Evolutionary conservation across 2,888 invertebrate species (phyloP).

Genomic region (Carcina quercana): DNA sequence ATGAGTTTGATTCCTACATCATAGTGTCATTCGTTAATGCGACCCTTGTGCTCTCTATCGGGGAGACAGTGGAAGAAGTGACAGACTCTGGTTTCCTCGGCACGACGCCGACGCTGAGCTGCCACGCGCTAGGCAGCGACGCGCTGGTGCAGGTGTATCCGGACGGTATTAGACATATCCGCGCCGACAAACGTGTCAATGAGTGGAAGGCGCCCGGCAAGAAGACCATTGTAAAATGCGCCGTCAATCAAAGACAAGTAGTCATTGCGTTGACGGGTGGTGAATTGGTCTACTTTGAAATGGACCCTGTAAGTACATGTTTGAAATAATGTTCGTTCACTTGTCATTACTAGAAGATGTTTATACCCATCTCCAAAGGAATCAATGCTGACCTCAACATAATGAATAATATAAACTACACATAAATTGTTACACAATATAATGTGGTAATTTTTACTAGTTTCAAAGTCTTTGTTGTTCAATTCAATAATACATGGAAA

Average conservation of each 20-base stretch:
- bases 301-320: slow-evolving; percentile 91
- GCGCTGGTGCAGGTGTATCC: slow-evolving; percentile 99
- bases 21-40: slow-evolving; percentile 99
- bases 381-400: too few relatives aligned
- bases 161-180: slow-evolving; percentile 98
- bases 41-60: slow-evolving; percentile 98
- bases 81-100: slow-evolving; percentile 99
- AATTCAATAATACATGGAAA: too few relatives aligned
- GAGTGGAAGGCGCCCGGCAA: slow-evolving; percentile 99
- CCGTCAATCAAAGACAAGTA: slow-evolving; percentile 98
- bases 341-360: too few relatives aligned
- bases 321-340: too few relatives aligned
- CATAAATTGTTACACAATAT: too few relatives aligned
- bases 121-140: slow-evolving; percentile 97
- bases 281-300: slow-evolving; percentile 99
- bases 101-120: slow-evolving; percentile 98
- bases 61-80: slow-evolving; percentile 99
- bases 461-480: too few relatives aligned
- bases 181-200: slow-evolving; percentile 97
- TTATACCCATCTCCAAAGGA: too few relatives aligned
- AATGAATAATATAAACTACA: too few relatives aligned
- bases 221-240: slow-evolving; percentile 97
- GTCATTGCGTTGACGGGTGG: slow-evolving; percentile 98
- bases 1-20: slow-evolving; percentile 99
- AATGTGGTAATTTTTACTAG: too few relatives aligned